These are phyloP conservation scores for Catharus minimus DNA, from an alignment of 2,113 vertebrate genomes.

Conservation along the genomic window DNA sequence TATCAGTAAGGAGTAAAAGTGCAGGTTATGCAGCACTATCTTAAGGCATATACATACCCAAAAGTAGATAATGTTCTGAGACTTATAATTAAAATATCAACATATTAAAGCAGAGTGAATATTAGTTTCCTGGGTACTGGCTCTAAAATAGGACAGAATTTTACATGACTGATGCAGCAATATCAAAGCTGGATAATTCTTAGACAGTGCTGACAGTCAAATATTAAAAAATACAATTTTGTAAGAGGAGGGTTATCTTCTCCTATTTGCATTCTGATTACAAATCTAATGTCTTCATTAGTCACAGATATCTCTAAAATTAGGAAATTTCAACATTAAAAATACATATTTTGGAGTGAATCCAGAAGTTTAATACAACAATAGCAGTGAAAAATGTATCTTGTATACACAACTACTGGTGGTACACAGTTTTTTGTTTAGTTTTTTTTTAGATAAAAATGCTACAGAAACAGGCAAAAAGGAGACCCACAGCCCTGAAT, in stretches of 20 bases:
- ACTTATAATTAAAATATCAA: slow-evolving; percentile 28
- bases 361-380: background rate
- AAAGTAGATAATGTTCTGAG: background rate
- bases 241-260: background rate
- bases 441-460: background rate
- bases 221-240: slow-evolving; percentile 13
- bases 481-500: slow-evolving; percentile 7
- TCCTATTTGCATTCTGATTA: slow-evolving; percentile 31
- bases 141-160: slow-evolving; percentile 8
- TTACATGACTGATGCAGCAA: slow-evolving; percentile 9
- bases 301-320: background rate
- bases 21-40: background rate
- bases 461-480: background rate
- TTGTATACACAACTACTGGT: background rate
- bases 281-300: slow-evolving; percentile 24
- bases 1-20: background rate
- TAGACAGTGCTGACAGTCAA: background rate
- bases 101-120: background rate
- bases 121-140: background rate
- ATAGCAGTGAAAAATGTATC: background rate
- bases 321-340: background rate
- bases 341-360: background rate
- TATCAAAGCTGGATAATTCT: slow-evolving; percentile 37
- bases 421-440: background rate
- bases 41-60: background rate